phyloP scores from a whole-genome alignment of 2,888 invertebrate species.

The Melanchra persicariae region DNA sequence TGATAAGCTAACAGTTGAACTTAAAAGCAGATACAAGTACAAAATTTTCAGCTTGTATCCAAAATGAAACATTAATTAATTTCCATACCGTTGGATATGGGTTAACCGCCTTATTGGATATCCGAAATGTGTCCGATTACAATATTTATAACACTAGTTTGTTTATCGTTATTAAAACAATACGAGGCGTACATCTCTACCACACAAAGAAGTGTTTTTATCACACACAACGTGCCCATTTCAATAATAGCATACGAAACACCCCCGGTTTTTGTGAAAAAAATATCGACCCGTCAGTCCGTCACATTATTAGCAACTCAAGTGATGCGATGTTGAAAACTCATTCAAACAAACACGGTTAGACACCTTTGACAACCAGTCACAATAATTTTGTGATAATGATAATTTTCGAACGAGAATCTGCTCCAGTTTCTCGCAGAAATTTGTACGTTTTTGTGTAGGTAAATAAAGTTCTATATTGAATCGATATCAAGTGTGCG shows the following conservation, averaged over 20 bases:
- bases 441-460: neutral
- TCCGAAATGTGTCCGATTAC: slow-evolving; percentile 9
- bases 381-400: too few relatives aligned
- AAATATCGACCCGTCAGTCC: too few relatives aligned
- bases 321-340: too few relatives aligned
- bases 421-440: neutral
- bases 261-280: too few relatives aligned
- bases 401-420: too few relatives aligned
- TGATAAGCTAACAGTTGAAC: too few relatives aligned
- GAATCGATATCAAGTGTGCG: neutral
- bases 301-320: too few relatives aligned
- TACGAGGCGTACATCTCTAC: neutral
- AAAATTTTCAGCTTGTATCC: neutral
- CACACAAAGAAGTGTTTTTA: neutral
- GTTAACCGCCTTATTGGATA: slow-evolving; percentile 13
- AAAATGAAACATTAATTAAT: slow-evolving; percentile 18
- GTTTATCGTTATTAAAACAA: slow-evolving; percentile 13
- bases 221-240: neutral
- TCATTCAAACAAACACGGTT: too few relatives aligned
- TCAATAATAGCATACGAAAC: too few relatives aligned
- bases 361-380: too few relatives aligned
- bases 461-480: neutral
- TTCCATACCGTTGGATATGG: slow-evolving; percentile 3
- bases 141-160: slow-evolving; percentile 20
- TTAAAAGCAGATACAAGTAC: neutral